These are phyloP conservation scores for Isurus oxyrinchus DNA, from an alignment of 2,113 vertebrate species.

Conservation along the genomic window DNA sequence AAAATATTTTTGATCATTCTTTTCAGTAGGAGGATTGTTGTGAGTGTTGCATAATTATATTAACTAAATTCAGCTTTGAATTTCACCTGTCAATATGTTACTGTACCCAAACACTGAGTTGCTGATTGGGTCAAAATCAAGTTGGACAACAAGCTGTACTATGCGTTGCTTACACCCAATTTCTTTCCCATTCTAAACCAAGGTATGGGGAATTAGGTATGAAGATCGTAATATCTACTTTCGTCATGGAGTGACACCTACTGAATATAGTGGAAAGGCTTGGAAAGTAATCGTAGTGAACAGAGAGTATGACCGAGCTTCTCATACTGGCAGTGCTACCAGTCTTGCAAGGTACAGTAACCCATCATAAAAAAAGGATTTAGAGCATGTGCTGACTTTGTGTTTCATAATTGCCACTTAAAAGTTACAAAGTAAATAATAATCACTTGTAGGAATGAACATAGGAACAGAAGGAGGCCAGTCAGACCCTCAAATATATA, in stretches of 20 bases:
- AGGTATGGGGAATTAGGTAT: constrained; percentile 82
- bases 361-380: neutral
- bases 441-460: neutral
- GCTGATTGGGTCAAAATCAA: neutral
- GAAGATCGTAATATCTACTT: constrained; percentile 80
- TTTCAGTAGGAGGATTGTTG: neutral
- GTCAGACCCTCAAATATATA: neutral
- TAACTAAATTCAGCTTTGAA: neutral
- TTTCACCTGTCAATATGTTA: neutral
- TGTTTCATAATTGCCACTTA: neutral
- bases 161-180: neutral
- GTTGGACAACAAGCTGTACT: neutral
- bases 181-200: neutral
- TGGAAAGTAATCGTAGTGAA: constrained; percentile 74
- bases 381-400: neutral
- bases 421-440: neutral
- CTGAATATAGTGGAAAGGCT: constrained; percentile 87
- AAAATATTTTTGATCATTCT: neutral
- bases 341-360: constrained; percentile 76
- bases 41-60: neutral
- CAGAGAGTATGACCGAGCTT: constrained; percentile 69
- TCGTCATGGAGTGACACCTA: constrained; percentile 83
- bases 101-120: neutral
- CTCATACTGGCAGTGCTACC: constrained; percentile 72
- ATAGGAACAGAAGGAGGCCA: neutral